A percentile compares a stretch with the other conserved stretches of the same genome.
Evolutionary conservation across 2,888 invertebrate species (phyloP).

Genomic region (Beris chalybata): DNA sequence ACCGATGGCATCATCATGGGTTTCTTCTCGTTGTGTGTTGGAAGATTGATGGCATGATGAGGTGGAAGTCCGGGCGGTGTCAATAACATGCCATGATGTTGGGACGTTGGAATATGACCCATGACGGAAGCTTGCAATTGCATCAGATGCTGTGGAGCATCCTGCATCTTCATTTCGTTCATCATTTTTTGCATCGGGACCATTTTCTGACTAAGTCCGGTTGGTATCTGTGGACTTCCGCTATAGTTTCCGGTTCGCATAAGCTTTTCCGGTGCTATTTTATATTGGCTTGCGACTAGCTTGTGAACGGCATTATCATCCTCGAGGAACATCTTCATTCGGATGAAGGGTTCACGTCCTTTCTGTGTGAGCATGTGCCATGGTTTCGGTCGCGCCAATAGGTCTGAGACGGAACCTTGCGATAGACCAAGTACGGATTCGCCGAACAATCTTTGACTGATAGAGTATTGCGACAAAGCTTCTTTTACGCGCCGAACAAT

Average conservation of each 20-base stretch:
- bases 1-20: slow-evolving; percentile 63
- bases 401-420: slow-evolving; percentile 96
- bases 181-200: slow-evolving; percentile 78
- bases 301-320: slow-evolving; percentile 95
- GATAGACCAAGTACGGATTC: slow-evolving; percentile 96
- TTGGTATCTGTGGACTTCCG: slow-evolving; percentile 74
- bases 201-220: slow-evolving; percentile 72
- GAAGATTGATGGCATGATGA: slow-evolving; percentile 71
- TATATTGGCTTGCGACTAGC: slow-evolving; percentile 94
- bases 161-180: slow-evolving; percentile 74
- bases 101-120: slow-evolving; percentile 56
- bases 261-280: slow-evolving; percentile 95
- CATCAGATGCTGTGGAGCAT: slow-evolving; percentile 63
- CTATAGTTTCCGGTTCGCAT: slow-evolving; percentile 95
- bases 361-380: slow-evolving; percentile 99
- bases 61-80: slow-evolving; percentile 78
- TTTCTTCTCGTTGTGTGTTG: slow-evolving; percentile 64
- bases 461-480: slow-evolving; percentile 91
- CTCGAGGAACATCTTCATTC: slow-evolving; percentile 97
- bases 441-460: slow-evolving; percentile 97
- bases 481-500: slow-evolving; percentile 96
- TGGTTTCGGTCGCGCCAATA: slow-evolving; percentile 95
- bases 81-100: slow-evolving; percentile 63
- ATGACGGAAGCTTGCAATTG: slow-evolving; percentile 60
- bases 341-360: slow-evolving; percentile 93